Conservation (phyloP, 2,113 vertebrate genomes). For the Pavo muticus region DNA sequence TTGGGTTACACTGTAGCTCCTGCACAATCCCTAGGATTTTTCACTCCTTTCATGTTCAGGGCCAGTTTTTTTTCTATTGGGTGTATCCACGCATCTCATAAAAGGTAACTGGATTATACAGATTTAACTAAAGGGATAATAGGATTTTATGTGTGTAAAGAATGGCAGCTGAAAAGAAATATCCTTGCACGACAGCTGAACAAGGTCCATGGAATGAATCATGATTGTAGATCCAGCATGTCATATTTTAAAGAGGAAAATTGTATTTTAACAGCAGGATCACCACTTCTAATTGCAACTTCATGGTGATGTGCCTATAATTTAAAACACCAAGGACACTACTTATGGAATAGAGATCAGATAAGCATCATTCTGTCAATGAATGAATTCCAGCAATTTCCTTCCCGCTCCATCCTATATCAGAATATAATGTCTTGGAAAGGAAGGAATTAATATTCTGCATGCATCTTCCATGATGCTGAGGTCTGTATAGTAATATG, state of each 20-base stretch:
- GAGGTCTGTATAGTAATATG: not conserved
- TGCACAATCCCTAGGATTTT: constrained; percentile 36
- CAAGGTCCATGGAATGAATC: constrained; percentile 36
- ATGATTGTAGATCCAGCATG: not conserved
- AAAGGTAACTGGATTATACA: constrained; percentile 49
- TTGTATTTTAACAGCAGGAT: constrained; percentile 53
- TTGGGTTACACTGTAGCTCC: not conserved
- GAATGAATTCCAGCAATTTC: constrained; percentile 34
- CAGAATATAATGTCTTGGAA: constrained; percentile 6
- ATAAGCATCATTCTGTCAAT: not conserved
- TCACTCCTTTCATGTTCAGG: constrained; percentile 32
- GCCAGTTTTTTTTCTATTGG: not conserved
- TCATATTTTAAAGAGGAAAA: constrained; percentile 54
- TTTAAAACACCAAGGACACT: constrained; percentile 39
- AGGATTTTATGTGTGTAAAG: constrained; percentile 36
- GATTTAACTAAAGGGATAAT: constrained; percentile 38
- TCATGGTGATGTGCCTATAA: constrained; percentile 40
- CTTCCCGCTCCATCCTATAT: not conserved
- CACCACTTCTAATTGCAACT: constrained; percentile 39
- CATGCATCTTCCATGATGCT: not conserved
- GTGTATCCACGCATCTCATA: constrained; percentile 28
- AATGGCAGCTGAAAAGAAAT: constrained; percentile 51
- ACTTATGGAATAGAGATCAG: constrained; percentile 22
- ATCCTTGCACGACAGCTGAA: constrained; percentile 27
- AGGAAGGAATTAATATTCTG: constrained; percentile 35